These are phyloP conservation scores for Limnodromus scolopaceus DNA, from an alignment of 2,797 vertebrate genomes.

Conservation along the genomic window DNA sequence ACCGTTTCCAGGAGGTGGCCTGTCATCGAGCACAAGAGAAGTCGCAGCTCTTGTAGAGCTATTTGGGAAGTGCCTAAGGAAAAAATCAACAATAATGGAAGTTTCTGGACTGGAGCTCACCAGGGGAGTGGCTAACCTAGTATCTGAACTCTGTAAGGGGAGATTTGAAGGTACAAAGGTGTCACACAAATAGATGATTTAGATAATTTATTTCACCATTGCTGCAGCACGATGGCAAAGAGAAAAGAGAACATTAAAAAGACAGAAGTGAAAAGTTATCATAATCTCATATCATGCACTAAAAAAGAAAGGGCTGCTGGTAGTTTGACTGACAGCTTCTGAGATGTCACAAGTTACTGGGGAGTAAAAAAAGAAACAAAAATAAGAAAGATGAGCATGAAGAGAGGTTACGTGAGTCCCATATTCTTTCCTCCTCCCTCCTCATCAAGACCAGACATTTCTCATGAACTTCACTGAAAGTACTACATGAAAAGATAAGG, in stretches of 20 bases:
- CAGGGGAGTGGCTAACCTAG: rapidly evolving
- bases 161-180: neutral
- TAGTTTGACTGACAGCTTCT: neutral
- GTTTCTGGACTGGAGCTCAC: neutral
- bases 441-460: neutral
- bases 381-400: neutral
- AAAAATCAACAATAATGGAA: neutral
- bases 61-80: neutral
- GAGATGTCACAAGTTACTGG: neutral
- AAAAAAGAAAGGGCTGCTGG: neutral
- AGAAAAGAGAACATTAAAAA: neutral
- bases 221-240: neutral
- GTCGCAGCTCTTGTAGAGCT: neutral
- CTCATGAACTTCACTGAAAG: neutral
- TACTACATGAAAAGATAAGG: neutral
- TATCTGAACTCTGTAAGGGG: neutral
- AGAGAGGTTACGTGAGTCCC: neutral
- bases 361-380: neutral
- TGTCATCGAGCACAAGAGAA: neutral
- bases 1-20: rapidly evolving
- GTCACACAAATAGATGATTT: neutral
- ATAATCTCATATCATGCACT: neutral
- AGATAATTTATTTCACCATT: neutral
- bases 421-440: neutral
- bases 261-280: neutral